Base-by-base conservation (phyloP, 2,113 vertebrate genomes). In the Varanus salvator region DNA sequence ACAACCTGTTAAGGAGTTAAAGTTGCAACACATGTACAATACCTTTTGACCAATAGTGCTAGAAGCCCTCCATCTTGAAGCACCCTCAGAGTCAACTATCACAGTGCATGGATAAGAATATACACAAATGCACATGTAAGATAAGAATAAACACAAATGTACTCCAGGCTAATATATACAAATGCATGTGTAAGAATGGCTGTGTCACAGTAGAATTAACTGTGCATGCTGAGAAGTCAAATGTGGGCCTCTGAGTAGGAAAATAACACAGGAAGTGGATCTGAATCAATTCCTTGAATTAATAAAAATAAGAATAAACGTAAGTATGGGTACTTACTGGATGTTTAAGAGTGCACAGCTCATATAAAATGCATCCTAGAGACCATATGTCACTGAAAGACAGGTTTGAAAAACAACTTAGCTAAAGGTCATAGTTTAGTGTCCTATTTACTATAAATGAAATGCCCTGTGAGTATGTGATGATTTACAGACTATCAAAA, bases 331-430 rank as follows among this genome's bases (percentile, higher is more conserved):
- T 86, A 97, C 97, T 98, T 97, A 99, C 99, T 57, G 98, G 98
- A 95, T 99, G 98, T 87, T 80, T 97, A 29, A 99, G 97, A 86
- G 98, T 97, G 93, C 98, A 99, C 52, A 99, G 98, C 94, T 99
- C 98, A 89, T 99, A 99, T 0, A 99, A 97, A 88, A 99, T 97
- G 92, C 99, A 99, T 66, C 99, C 99, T 88, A 99, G 96, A 93
- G 99, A 99, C 98, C 99, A 99, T 93, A 99, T 98, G 90, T 99
- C 98, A 96, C 98, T 99, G 96, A 97, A 96, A 88, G 86, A 94
- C 0, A 92, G 27, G 88, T 1, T 92, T 3, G 90, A 64, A 94
- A 80, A 81, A 80, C 8, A 6, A 8, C 50, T 82, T 82, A 94
- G 91, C 0, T 44, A 90, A 71, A 90, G 87, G 48, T 50, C 31